Base-by-base conservation (phyloP, 2,888 invertebrate genomes). In the Lepidochrysops patricia region DNA sequence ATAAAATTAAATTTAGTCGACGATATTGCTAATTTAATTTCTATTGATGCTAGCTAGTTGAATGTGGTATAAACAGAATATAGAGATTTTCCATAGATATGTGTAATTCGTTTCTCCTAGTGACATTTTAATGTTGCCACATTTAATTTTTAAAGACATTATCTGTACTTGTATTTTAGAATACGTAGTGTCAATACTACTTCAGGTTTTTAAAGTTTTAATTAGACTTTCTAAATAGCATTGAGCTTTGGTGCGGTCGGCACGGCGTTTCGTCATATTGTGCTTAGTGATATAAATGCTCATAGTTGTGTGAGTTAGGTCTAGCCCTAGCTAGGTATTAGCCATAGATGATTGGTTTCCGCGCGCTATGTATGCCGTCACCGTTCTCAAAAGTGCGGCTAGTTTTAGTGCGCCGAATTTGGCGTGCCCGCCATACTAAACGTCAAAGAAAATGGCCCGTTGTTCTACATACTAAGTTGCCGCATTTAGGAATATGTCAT, bases 231-330 rank as follows among this genome's bases (percentile, higher is more conserved):
- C 29, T 54, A 59, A 35, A 52, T 59, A 59, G 58, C 32, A 52
- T 52, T 59, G 68, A 75, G 81, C 83, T 81, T 74, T 68, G 72
- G 76, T 79, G 79, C 74, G 72, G 76, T 73, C 67, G 66, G 75
- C 76, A 74, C 74, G 69, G 71, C 74, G 73, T 78, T 73, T 68
- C 70, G 72, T 77, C 79, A 76, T 77, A 79, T 77, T 79, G 75
- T 78, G 86, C 85, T 86, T 86, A 87, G 86, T 84, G 82, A 85
- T 86, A 84, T 76, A 75, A 80, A 83, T 80, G 87, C 87, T 87
- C 86, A 87, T 87, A 86, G 86, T 70, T 82, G 85, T 82, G 84
- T 85, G 86, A 82, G 80, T 79, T 87, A 87, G 81, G 78, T 76
- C 81, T 85, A 85, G 83, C 78, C 67, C 71, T 86, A 87, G 84